Conservation (phyloP, 2,113 vertebrate species). For the Zeus faber region DNA sequence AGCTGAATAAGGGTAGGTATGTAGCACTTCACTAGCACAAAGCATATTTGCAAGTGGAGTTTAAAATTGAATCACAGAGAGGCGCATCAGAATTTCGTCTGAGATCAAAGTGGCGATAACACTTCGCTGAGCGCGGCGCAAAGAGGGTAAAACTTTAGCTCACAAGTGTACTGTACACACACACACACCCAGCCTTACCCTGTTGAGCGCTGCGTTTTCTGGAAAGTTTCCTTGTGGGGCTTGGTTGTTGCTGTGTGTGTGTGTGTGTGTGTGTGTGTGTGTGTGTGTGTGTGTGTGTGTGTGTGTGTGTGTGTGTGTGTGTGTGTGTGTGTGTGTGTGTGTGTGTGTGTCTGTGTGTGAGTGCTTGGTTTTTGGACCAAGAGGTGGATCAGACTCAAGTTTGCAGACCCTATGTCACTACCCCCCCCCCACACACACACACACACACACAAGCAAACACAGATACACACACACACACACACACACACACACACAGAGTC, state of each 20-base stretch:
- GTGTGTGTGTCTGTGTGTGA: background rate
- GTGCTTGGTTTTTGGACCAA: background rate
- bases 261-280: background rate
- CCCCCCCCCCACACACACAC: background rate
- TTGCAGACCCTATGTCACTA: background rate
- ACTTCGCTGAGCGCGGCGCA: background rate
- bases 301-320: background rate
- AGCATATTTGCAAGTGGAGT: background rate
- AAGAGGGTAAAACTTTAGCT: background rate
- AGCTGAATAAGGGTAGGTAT: no score
- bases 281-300: background rate
- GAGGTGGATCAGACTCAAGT: background rate
- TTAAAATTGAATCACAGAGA: background rate
- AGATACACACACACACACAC: background rate
- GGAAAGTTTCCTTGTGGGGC: background rate
- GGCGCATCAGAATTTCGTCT: background rate
- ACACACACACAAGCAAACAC: background rate
- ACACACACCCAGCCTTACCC: background rate
- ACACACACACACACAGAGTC: background rate
- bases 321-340: background rate
- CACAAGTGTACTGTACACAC: background rate
- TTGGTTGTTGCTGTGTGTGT: background rate
- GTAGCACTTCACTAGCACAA: background rate
- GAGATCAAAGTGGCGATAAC: slow-evolving; percentile 4
- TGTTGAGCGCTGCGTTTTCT: background rate